Percentiles rank a stretch among this genome's conserved stretches.
Conservation (phyloP, 2,797 vertebrate species). For the Betta splendens region DNA sequence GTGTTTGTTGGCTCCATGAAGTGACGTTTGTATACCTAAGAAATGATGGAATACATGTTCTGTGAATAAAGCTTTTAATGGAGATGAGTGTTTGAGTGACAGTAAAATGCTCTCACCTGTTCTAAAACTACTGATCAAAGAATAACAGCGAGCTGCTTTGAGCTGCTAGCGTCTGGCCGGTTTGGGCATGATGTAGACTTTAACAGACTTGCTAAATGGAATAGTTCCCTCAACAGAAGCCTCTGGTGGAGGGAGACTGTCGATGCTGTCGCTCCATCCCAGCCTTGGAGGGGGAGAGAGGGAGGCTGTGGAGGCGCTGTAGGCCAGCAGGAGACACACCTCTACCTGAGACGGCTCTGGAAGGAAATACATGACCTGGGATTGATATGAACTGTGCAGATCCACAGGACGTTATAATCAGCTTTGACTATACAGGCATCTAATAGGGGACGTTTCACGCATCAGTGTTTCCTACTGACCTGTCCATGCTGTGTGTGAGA, state of each 20-base stretch:
- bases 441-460: no score
- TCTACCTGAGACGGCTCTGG: conserved; percentile 95
- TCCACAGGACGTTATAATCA: no score
- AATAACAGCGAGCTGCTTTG: no score
- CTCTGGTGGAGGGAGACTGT: conserved; percentile 80
- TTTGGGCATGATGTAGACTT: conserved; percentile 97
- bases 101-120: no score
- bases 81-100: no score
- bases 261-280: conserved; percentile 84
- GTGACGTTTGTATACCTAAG: no score
- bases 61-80: no score
- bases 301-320: conserved; percentile 84
- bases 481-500: conserved; percentile 96
- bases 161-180: conserved; percentile 89
- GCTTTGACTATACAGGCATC: no score
- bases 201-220: conserved; percentile 92
- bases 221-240: conserved; percentile 90
- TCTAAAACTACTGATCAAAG: no score
- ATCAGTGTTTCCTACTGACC: conserved; percentile 78
- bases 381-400: background rate
- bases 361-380: no score
- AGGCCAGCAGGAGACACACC: conserved; percentile 91
- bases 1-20: no score
- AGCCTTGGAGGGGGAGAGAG: conserved; percentile 70
- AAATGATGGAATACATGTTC: no score